Evolutionary conservation across 2,113 vertebrate species (phyloP), one percentile per base, ranked within the genome.

Genomic region (Antennarius striatus): DNA sequence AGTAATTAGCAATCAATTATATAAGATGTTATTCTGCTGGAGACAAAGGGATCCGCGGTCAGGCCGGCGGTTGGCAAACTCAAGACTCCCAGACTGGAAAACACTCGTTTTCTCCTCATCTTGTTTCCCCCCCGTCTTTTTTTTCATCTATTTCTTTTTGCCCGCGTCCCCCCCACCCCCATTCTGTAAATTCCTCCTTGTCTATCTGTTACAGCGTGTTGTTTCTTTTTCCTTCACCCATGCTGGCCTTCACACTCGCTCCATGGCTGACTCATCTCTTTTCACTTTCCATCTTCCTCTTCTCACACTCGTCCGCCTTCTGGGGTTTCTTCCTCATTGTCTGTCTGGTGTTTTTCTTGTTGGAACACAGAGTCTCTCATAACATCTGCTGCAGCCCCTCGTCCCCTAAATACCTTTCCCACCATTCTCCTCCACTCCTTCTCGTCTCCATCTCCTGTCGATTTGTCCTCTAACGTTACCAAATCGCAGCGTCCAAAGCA

Each of bases 221-320:
- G 83, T 88, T 90, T 83, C 78, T 86, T 68, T 88, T 87, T 82
- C 88, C 81, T 79, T 83, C 80, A 72, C 80, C 77, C 66, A 69
- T 7, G 5, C 54, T 71, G 73, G 79, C 85, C 85, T 60, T 69
- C 74, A 47, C 49, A 42, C 57, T 80, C 50, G 22, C 73, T 75
- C 77, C 69, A 79, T 65, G 59, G 83, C 81, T 56, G 80, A 68
- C 80, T 84, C 86, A 80, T 79, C 84, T 63, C 72, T 77, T 81
- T 88, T 67, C 59, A 22, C 58, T 85, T 88, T 84, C 84, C 88
- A 74, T 80, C 81, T 82, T 84, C 82, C 84, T 67, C 48, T 84
- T 82, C 84, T 77, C 81, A 76, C 79, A 79, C 65, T 70, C 60
- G 2, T 79, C 66, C 11, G 58, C 65, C 77, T 63, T 65, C 79